A percentile compares a stretch with the other conserved stretches of the same genome.
Evolutionary conservation across 2,888 invertebrate genomes (phyloP).

Genomic region (Tribolium freemani): DNA sequence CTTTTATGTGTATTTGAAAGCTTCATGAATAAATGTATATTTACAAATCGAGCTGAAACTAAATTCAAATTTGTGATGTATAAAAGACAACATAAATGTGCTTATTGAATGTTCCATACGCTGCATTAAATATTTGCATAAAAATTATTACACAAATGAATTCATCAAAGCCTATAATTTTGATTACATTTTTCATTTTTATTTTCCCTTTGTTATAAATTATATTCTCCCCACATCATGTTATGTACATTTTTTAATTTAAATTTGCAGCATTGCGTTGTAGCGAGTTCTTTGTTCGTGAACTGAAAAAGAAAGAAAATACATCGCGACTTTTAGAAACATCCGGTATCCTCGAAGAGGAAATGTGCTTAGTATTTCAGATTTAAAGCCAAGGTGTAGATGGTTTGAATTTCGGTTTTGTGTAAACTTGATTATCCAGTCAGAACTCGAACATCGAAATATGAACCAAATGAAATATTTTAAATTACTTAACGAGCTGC

Average conservation of each 20-base stretch:
- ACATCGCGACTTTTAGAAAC: not conserved
- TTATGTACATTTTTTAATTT: constrained; percentile 4
- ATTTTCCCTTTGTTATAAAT: not conserved
- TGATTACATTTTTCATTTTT: not conserved
- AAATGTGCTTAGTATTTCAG: not conserved
- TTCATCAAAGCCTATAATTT: constrained; percentile 10
- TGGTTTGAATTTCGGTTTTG: not conserved
- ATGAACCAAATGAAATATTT: not conserved
- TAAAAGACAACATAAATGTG: constrained; percentile 26
- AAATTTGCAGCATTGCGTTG: not conserved
- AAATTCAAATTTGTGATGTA: constrained; percentile 21
- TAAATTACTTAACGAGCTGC: not conserved
- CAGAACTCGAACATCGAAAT: not conserved
- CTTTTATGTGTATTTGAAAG: constrained; percentile 28
- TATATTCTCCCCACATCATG: not conserved
- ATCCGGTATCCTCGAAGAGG: not conserved
- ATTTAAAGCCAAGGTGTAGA: not conserved
- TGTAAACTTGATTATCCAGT: not conserved
- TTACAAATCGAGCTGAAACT: constrained; percentile 25
- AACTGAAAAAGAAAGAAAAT: not conserved
- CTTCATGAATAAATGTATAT: constrained; percentile 30
- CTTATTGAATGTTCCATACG: constrained; percentile 12
- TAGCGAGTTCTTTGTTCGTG: not conserved
- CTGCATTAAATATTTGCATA: constrained; percentile 3
- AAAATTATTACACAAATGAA: constrained; percentile 15